Percentiles rank a stretch among this genome's conserved stretches.
Evolutionary conservation across 2,797 vertebrate genomes (phyloP).

Genomic region (Oreonectes daqikongensis): DNA sequence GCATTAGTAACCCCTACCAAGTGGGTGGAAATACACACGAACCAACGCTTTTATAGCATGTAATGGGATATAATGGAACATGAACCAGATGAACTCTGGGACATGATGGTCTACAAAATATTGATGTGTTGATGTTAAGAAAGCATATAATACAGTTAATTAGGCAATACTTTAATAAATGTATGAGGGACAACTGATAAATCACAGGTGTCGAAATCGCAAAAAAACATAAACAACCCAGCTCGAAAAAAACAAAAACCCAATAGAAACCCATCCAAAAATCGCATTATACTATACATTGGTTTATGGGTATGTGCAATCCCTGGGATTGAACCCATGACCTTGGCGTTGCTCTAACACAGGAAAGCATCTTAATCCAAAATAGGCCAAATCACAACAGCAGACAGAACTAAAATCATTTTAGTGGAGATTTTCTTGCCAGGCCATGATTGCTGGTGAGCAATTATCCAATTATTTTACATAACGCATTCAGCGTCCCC

Average conservation of each 20-base stretch:
- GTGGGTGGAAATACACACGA: not conserved
- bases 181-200: not conserved
- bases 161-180: not conserved
- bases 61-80: not conserved
- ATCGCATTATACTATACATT: too few relatives aligned
- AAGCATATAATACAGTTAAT: not conserved
- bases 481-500: constrained; percentile 42
- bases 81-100: not conserved
- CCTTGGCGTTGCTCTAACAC: too few relatives aligned
- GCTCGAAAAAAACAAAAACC: too few relatives aligned
- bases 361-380: too few relatives aligned
- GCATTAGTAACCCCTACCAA: not conserved
- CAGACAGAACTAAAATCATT: not conserved
- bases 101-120: not conserved
- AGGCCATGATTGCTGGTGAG: constrained; percentile 24
- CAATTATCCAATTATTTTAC: constrained; percentile 51
- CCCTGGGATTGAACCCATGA: too few relatives aligned
- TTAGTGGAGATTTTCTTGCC: not conserved
- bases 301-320: too few relatives aligned
- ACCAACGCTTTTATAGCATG: not conserved
- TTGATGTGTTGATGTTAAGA: not conserved
- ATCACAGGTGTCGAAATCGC: not conserved
- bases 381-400: not conserved
- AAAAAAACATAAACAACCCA: not conserved
- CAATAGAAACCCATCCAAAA: too few relatives aligned